These are phyloP conservation scores for Pangasius sanitwongsei DNA, from an alignment of 2,797 vertebrate genomes.

Conservation along the genomic window DNA sequence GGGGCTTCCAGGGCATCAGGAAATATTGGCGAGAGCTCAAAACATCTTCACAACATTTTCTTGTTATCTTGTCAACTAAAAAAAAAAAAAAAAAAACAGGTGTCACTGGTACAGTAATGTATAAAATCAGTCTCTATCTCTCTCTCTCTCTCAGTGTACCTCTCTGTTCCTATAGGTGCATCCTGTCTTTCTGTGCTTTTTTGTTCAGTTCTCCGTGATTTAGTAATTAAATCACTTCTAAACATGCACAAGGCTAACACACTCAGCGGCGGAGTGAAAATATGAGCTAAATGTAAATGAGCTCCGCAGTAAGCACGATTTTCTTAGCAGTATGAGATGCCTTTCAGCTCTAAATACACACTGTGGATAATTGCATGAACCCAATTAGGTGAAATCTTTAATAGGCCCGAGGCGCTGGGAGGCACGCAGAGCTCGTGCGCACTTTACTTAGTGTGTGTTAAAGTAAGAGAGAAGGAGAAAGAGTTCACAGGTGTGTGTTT, in stretches of 20 bases:
- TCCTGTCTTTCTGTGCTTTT: not conserved
- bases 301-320: slow-evolving; percentile 42
- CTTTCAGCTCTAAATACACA: slow-evolving; percentile 42
- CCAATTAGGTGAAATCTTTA: slow-evolving; percentile 46
- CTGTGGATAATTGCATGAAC: slow-evolving; percentile 50
- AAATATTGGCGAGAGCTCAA: no score
- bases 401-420: slow-evolving; percentile 44
- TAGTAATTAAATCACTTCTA: slow-evolving; percentile 3
- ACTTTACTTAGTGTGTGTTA: not conserved
- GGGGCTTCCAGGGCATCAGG: no score
- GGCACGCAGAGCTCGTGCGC: slow-evolving; percentile 26
- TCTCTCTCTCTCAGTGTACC: not conserved
- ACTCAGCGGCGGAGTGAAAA: slow-evolving; percentile 13
- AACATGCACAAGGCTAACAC: not conserved
- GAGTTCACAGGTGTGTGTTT: slow-evolving; percentile 28
- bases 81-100: not conserved
- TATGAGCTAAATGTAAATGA: slow-evolving; percentile 47
- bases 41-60: no score
- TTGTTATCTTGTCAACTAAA: no score
- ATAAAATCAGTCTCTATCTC: not conserved
- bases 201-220: not conserved
- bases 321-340: slow-evolving; percentile 46
- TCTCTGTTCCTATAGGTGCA: not conserved
- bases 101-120: not conserved
- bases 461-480: slow-evolving; percentile 1